Base-by-base conservation (phyloP, 2,888 invertebrate genomes). In the Miltochrista miniata region DNA sequence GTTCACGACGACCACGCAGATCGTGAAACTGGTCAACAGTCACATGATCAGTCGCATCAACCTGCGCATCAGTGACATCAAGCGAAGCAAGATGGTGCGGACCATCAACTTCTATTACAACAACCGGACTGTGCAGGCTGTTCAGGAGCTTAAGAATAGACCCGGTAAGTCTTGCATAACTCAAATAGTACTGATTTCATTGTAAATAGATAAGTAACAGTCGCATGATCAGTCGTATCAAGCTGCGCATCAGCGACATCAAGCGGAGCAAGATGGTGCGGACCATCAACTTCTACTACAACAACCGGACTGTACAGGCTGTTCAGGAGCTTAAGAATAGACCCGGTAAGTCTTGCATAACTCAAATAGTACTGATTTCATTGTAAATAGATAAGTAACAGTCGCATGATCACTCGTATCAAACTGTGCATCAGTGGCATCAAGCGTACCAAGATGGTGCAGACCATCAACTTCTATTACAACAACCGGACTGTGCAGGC, bases 201-300 rank as follows among this genome's bases (percentile, higher is more conserved):
- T n/a, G n/a, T n/a, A n/a, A n/a, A n/a, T n/a, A n/a, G n/a, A n/a
- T n/a, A n/a, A n/a, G n/a, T n/a, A 97, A 97, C 68, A 98, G 98
- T 76, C 98, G 99, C 83, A 98, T 97, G 68, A 98, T 99, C 64
- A 97, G 98, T 72, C 96, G 98, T 77, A 97, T 99, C 66, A 96
- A 96, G 34, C 93, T 99, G 37, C 95, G 98, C 50, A 97, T 99
- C 74, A 97, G 97, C 8, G 99, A 99, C 83, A 93, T 99, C 61
- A 99, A 99, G 84, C 94, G 98, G 55, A 97, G 97, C 49, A 98
- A 99, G 93, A 99, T 99, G 98, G 98, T 99, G 49, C 94, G 98
- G 56, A 96, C 97, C 1, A 96, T 99, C 74, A 98, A 98, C 85
- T 96, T 99, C 70, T 99, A 97, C 87, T 99, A 99, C 91, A 99